Conservation (phyloP, 2,113 vertebrate species). For the Diphyllodes magnificus region DNA sequence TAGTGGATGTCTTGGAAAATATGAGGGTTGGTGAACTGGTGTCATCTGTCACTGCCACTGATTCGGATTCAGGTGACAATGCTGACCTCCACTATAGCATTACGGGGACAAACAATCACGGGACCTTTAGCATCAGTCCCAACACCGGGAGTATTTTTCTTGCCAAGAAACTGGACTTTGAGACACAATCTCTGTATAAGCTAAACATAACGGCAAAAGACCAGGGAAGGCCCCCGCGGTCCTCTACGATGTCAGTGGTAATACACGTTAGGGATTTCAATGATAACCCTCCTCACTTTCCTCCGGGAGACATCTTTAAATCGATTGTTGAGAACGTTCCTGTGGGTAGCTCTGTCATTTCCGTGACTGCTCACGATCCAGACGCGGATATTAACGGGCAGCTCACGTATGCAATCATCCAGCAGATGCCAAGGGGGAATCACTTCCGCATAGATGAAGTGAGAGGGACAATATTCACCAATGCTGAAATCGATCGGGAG, state of each 20-base stretch:
- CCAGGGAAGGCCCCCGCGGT: conserved; percentile 85
- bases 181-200: conserved; percentile 90
- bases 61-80: conserved; percentile 90
- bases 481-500: conserved; percentile 88
- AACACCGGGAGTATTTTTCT: conserved; percentile 95
- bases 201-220: conserved; percentile 93
- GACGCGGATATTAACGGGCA: conserved; percentile 94
- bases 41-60: conserved; percentile 89
- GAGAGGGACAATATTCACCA: conserved; percentile 85
- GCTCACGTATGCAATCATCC: conserved; percentile 86
- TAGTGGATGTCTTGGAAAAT: conserved; percentile 91
- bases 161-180: conserved; percentile 91
- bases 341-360: conserved; percentile 85
- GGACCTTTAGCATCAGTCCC: conserved; percentile 94
- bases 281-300: conserved; percentile 91
- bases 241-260: conserved; percentile 88
- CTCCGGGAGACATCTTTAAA: conserved; percentile 91
- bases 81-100: conserved; percentile 94
- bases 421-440: conserved; percentile 87
- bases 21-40: conserved; percentile 95
- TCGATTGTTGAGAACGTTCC: conserved; percentile 93
- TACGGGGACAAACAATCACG: conserved; percentile 89
- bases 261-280: conserved; percentile 95
- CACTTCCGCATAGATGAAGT: conserved; percentile 86
- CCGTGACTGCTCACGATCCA: conserved; percentile 87